Conservation (phyloP, 1,140 invertebrate species). For the Rhopalosiphum padi region DNA sequence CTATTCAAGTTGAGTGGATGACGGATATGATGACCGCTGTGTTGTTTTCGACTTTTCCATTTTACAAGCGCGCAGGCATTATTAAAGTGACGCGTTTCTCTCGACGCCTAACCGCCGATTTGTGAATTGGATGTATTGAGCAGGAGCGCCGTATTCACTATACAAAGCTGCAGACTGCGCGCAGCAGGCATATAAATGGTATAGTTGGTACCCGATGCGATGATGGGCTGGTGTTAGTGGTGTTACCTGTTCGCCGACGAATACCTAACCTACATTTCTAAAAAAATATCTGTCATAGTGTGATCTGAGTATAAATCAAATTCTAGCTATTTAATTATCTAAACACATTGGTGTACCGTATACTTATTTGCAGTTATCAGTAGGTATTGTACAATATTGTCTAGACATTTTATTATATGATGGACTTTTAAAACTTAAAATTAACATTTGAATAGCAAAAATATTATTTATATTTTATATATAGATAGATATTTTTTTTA, state of each 20-base stretch:
- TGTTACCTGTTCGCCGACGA: background rate
- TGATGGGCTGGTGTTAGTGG: background rate
- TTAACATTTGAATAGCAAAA: background rate
- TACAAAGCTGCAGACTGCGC: background rate
- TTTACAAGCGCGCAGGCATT: too few species aligned
- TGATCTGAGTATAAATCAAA: background rate
- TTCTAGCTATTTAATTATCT: background rate
- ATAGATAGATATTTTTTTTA: too few species aligned
- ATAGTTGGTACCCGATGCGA: background rate
- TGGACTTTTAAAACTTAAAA: background rate
- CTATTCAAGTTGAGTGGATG: too few species aligned
- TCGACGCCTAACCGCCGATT: background rate
- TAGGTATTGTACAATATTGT: background rate
- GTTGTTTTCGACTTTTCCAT: too few species aligned
- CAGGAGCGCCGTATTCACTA: background rate
- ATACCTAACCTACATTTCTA: background rate
- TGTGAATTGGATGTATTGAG: background rate
- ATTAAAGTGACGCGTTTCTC: background rate
- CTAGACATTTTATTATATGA: background rate
- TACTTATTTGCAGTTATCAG: too few species aligned
- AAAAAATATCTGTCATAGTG: background rate
- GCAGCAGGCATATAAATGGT: background rate
- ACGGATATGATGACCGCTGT: too few species aligned
- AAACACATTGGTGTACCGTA: background rate
- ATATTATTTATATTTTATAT: background rate